phyloP scores from a whole-genome alignment of 1,140 invertebrate genomes.

The Coenobita brevimanus region DNA sequence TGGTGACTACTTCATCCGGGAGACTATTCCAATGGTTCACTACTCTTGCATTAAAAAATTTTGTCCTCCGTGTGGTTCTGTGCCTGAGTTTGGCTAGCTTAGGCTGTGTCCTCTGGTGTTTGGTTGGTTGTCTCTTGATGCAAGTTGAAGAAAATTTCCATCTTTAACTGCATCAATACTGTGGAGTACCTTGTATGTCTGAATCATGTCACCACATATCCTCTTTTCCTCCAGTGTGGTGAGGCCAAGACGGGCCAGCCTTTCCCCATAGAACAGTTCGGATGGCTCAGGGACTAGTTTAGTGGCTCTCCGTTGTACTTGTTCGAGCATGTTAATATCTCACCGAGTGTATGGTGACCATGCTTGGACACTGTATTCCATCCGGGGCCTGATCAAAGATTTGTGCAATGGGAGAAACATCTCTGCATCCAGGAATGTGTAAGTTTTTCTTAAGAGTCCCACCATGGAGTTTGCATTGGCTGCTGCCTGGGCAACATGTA shows the following conservation, averaged over 20 bases:
- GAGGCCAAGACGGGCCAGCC: background rate
- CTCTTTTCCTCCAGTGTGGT: background rate
- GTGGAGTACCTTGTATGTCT: background rate
- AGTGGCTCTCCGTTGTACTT: background rate
- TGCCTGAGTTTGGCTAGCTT: background rate
- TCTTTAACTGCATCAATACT: background rate
- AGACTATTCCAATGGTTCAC: background rate
- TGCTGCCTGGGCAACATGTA: background rate
- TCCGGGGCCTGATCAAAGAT: background rate
- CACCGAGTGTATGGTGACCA: background rate
- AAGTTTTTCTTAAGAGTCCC: background rate
- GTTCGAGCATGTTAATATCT: background rate
- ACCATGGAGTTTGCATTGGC: constrained; percentile 10
- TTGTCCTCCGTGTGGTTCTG: background rate
- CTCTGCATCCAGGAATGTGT: background rate
- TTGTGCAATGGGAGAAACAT: background rate
- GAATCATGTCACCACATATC: background rate
- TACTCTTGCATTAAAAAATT: background rate
- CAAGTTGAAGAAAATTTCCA: background rate
- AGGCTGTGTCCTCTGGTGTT: constrained; percentile 3
- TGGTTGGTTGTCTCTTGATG: background rate
- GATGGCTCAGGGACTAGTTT: background rate
- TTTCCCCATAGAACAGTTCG: background rate
- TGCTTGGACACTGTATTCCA: constrained; percentile 1
- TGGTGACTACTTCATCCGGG: background rate